phyloP scores from a whole-genome alignment of 2,113 vertebrate species.

The Vombatus ursinus region DNA sequence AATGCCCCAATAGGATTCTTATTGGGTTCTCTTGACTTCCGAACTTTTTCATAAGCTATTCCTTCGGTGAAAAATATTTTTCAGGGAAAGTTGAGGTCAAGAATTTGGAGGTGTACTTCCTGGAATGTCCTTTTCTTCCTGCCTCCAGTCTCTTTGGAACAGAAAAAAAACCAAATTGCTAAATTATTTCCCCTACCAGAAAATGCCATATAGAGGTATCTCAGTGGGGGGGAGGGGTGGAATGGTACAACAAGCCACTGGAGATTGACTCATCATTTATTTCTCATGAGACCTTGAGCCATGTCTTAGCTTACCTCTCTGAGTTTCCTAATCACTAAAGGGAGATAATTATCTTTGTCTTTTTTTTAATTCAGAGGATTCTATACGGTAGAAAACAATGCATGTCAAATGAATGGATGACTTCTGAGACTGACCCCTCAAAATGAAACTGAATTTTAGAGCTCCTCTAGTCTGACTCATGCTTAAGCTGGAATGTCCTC shows the following conservation, averaged over 20 bases:
- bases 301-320: not conserved
- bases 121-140: not conserved
- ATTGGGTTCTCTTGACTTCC: not conserved
- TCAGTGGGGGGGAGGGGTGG: not conserved
- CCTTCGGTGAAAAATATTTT: not conserved
- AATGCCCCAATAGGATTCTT: not conserved
- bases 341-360: not conserved
- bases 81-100: not conserved
- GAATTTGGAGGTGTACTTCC: not conserved
- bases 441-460: not conserved
- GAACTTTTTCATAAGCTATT: not conserved
- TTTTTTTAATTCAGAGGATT: not conserved
- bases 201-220: not conserved
- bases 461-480: not conserved
- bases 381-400: not conserved
- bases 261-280: not conserved
- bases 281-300: not conserved
- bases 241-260: not conserved
- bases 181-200: not conserved
- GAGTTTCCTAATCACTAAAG: not conserved
- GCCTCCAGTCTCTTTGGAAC: not conserved
- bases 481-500: not conserved
- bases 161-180: not conserved
- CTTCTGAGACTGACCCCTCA: not conserved
- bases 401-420: not conserved